These are phyloP conservation scores for Crotalus helleri DNA, from an alignment of 2,113 vertebrate species.

Conservation along the genomic window DNA sequence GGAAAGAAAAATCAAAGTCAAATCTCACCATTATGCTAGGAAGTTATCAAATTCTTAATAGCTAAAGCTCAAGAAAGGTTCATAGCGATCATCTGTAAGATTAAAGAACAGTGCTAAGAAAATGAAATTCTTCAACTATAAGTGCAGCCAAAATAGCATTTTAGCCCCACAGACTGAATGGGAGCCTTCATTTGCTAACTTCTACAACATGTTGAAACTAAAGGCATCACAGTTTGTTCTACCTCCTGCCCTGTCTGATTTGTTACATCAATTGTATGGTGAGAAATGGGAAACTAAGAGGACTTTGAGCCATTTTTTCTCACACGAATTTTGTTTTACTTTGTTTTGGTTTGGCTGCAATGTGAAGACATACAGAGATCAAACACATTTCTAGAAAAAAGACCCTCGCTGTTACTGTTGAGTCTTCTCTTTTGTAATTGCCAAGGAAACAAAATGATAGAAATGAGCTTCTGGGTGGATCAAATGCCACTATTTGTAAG, in stretches of 20 bases:
- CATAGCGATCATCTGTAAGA: not conserved
- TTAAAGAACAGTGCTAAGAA: not conserved
- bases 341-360: not conserved
- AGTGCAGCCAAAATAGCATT: not conserved
- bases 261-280: not conserved
- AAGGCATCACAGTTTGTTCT: not conserved
- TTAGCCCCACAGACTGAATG: not conserved
- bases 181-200: not conserved
- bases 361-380: not conserved
- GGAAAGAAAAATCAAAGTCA: not conserved
- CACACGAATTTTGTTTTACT: not conserved
- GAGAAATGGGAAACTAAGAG: not conserved
- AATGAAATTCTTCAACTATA: not conserved
- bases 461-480: not conserved
- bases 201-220: not conserved
- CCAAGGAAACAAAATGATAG: slow-evolving; percentile 10
- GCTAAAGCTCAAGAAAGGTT: not conserved
- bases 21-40: not conserved
- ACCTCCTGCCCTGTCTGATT: not conserved
- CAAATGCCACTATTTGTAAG: not conserved
- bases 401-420: not conserved
- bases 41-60: not conserved
- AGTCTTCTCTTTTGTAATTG: not conserved
- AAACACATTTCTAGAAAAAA: not conserved
- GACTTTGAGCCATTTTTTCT: not conserved